phyloP scores from a whole-genome alignment of 1,140 invertebrate species.

The Rhynchophorus ferrugineus region DNA sequence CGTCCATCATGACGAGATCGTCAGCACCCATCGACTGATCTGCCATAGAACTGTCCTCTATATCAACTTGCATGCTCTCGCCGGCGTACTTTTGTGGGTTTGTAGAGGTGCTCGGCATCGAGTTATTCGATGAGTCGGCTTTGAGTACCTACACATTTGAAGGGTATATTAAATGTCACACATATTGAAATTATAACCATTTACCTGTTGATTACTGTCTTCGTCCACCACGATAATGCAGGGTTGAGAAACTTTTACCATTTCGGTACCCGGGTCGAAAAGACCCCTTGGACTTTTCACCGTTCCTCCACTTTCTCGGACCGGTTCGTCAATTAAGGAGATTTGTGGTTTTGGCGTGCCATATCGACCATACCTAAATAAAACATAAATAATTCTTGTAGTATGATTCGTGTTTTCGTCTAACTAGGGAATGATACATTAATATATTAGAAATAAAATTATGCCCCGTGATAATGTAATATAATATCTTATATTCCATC shows the following conservation, averaged over 20 bases:
- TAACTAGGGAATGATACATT: too few relatives aligned
- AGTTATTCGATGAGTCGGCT: too few relatives aligned
- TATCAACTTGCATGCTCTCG: constrained; percentile 10
- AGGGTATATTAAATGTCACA: too few relatives aligned
- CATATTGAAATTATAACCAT: too few relatives aligned
- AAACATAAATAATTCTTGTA: too few relatives aligned
- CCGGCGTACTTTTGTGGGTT: constrained; percentile 5
- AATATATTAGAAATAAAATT: too few relatives aligned
- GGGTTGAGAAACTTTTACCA: constrained; percentile 6
- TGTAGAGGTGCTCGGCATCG: not conserved
- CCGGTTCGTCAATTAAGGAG: constrained; percentile 10
- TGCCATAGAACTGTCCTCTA: constrained; percentile 5
- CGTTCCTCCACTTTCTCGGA: constrained; percentile 9
- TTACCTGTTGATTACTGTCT: not conserved
- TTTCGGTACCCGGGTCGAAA: not conserved
- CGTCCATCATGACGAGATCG: constrained; percentile 49
- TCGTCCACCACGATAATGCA: constrained; percentile 2
- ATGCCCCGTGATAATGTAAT: too few relatives aligned
- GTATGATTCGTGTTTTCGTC: too few relatives aligned
- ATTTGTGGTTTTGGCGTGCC: constrained; percentile 17
- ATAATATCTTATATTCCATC: too few relatives aligned
- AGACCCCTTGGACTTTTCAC: constrained; percentile 8
- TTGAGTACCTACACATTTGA: too few relatives aligned
- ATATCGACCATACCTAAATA: constrained; percentile 17
- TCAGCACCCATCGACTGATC: constrained; percentile 9